Base-by-base conservation (phyloP, 1,140 invertebrate genomes). In the Camponotus vicinus region DNA sequence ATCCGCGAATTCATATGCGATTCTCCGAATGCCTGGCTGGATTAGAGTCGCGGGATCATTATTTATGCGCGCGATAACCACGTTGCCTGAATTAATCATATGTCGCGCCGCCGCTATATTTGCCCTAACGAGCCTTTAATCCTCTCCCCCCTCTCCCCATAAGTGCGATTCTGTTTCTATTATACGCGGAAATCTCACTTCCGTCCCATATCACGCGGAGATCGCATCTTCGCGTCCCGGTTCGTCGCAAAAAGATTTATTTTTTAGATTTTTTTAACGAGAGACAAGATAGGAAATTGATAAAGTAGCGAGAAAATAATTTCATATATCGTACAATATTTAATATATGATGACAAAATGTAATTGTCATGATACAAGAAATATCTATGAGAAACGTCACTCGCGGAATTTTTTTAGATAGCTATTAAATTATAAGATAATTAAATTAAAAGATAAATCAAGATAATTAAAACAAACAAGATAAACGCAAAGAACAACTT, bases 11-110 rank as follows among this genome's bases (percentile, higher is more conserved):
- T 27, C 27, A 27, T 11, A 40, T 57, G 11, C 18, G 49, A 5
- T 15, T 18, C 6, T 42, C 45, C 79, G 88, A 86, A 89, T 79
- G 69, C 79, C 67, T 21, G n/a, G 37, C 78, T 11, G 85, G 89
- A 90, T 90, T 90, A 90, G 88, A 84, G 71, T 86, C 84, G 52
- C 27, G 8, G 61, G 78, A 89, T 89, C 88, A 84, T 90, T 90
- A 90, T 79, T 90, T 90, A 90, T 79, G 88, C 85, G 37, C 67
- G 42, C 71, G 49, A 49, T 55, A 86, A 52, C 45, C 49, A 63
- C 37, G 75, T 32, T 83, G 67, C 59, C 37, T 77, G 71, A 86
- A 89, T 89, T 89, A 86, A 89, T 89, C 87, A 89, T 69, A 27
- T 71, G 77, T 89, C 87, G 78, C 52, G 88, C 59, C 52, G 57